Conservation (phyloP, 1,140 invertebrate genomes). For the Apocrypta bakeri region DNA sequence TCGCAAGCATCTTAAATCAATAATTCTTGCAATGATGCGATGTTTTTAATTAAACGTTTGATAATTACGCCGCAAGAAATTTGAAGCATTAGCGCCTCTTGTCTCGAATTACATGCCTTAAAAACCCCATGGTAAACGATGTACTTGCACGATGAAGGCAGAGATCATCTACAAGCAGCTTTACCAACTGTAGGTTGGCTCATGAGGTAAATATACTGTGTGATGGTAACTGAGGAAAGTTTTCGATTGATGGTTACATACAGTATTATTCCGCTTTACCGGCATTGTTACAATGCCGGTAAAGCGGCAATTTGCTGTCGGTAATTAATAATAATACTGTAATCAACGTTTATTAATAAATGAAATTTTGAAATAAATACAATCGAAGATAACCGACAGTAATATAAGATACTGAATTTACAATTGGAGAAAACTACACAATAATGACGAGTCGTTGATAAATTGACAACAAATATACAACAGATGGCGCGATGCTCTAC, state of each 20-base stretch:
- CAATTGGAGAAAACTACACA: no score
- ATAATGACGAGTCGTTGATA: no score
- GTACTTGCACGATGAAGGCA: not conserved
- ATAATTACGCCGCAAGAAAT: not conserved
- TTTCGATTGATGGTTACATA: not conserved
- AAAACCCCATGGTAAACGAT: no score
- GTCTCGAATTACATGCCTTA: not conserved
- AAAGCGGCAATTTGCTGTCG: not conserved
- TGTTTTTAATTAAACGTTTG: not conserved
- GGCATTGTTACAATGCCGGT: not conserved
- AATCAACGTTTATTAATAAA: not conserved
- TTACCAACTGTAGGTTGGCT: not conserved
- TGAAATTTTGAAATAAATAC: not conserved
- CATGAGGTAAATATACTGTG: not conserved
- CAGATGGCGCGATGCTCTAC: no score
- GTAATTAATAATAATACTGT: rapidly evolving
- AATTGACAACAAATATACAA: no score
- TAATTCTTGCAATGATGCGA: not conserved
- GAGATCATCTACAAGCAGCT: not conserved
- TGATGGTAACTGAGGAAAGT: not conserved
- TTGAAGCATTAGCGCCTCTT: not conserved
- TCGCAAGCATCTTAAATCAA: not conserved
- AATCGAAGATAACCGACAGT: no score
- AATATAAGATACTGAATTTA: no score
- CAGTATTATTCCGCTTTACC: no score